A percentile compares a stretch with the other conserved stretches of the same genome.
These are phyloP conservation scores for Eupeodes luniger DNA, from an alignment of 2,888 invertebrate species.

Conservation along the genomic window DNA sequence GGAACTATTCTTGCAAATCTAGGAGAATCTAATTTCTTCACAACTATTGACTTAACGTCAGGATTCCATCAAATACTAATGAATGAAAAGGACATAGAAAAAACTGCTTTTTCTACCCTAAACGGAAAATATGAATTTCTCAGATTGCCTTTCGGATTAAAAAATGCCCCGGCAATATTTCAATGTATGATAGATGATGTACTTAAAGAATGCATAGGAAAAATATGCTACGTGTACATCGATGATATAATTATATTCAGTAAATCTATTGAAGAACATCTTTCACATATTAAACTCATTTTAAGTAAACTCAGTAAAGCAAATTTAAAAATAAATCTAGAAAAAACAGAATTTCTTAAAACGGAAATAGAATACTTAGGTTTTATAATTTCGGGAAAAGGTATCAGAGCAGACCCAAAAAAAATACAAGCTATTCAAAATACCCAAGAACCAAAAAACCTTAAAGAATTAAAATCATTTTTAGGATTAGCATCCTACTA, in stretches of 20 bases:
- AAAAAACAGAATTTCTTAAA: constrained; percentile 60
- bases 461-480: constrained; percentile 46
- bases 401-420: constrained; percentile 56
- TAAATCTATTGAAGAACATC: constrained; percentile 28
- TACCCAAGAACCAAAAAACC: constrained; percentile 51
- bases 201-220: too few species aligned
- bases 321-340: constrained; percentile 53
- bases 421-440: constrained; percentile 49
- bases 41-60: too few species aligned
- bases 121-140: too few species aligned
- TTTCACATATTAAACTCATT: constrained; percentile 49
- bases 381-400: constrained; percentile 57
- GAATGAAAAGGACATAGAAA: too few species aligned
- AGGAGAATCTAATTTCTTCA: too few species aligned
- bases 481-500: constrained; percentile 34
- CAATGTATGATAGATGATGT: too few species aligned
- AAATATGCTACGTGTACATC: constrained; percentile 47
- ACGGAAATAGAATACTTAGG: constrained; percentile 58
- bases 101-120: too few species aligned
- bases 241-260: constrained; percentile 60
- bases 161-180: too few species aligned
- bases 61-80: too few species aligned
- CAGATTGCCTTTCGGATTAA: too few species aligned
- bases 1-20: too few species aligned
- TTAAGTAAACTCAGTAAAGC: constrained; percentile 41